phyloP scores from a whole-genome alignment of 2,888 invertebrate genomes.

The Phalera bucephala region DNA sequence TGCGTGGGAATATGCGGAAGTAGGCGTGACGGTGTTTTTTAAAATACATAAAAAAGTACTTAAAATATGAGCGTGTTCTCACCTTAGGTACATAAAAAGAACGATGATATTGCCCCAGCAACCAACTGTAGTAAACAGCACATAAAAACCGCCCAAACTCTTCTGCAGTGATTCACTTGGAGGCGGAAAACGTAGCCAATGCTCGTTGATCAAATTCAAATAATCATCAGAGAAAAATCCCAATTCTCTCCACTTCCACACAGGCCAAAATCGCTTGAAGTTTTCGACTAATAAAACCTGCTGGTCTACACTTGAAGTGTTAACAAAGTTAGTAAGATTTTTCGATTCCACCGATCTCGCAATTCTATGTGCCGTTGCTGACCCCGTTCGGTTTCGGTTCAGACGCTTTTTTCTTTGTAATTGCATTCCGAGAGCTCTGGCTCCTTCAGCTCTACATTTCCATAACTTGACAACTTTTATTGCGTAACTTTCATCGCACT shows the following conservation, averaged over 20 bases:
- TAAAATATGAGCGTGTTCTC: no score
- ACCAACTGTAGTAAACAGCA: constrained; percentile 85
- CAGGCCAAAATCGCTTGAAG: constrained; percentile 69
- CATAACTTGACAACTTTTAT: constrained; percentile 25
- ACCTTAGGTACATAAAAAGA: constrained; percentile 88
- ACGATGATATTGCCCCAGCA: constrained; percentile 88
- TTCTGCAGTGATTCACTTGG: constrained; percentile 83
- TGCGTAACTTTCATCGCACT: constrained; percentile 14
- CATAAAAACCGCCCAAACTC: constrained; percentile 84
- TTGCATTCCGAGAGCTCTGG: constrained; percentile 20
- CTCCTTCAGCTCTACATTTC: constrained; percentile 21
- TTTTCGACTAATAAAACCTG: constrained; percentile 51
- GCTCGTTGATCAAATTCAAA: constrained; percentile 84
- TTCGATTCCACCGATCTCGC: constrained; percentile 28
- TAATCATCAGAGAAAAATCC: constrained; percentile 84
- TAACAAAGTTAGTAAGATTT: constrained; percentile 35
- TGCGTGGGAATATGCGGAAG: no score
- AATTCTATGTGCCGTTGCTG: constrained; percentile 31
- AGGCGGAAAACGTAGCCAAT: constrained; percentile 88
- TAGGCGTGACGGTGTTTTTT: no score
- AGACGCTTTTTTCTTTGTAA: constrained; percentile 33
- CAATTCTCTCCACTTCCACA: constrained; percentile 73
- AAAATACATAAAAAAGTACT: no score
- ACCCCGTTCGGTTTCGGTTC: constrained; percentile 27
- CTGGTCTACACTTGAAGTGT: constrained; percentile 37